Percentiles rank a stretch among this genome's conserved stretches.
Evolutionary conservation across 2,888 invertebrate species (phyloP).

Genomic region (Nomada ferruginata): DNA sequence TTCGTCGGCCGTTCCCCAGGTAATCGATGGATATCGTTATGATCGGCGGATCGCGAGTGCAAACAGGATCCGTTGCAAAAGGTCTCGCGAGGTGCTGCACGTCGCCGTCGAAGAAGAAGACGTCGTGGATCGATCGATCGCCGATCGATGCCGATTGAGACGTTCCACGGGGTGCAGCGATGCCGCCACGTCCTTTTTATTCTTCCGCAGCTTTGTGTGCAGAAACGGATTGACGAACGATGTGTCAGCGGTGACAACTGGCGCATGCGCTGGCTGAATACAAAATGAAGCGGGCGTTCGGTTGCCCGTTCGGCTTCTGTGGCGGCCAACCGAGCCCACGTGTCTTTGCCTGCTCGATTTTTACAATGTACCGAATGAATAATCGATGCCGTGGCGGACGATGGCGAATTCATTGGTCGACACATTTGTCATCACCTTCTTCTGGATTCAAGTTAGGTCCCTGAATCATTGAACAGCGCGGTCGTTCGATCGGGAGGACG

Average conservation of each 20-base stretch:
- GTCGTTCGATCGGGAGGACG: not conserved
- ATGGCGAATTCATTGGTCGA: conserved; percentile 38
- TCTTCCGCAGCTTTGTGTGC: conserved; percentile 79
- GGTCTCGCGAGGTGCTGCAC: conserved; percentile 11
- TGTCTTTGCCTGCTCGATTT: conserved; percentile 48
- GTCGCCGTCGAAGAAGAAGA: conserved; percentile 68
- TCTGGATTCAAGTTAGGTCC: not conserved
- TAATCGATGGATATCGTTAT: not conserved
- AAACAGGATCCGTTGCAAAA: not conserved
- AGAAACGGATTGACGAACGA: conserved; percentile 83
- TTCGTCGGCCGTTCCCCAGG: not conserved
- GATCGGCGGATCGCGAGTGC: not conserved
- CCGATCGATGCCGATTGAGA: conserved; percentile 79
- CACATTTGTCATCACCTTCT: conserved; percentile 52
- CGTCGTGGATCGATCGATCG: conserved; percentile 70
- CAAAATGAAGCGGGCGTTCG: conserved; percentile 79
- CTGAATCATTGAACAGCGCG: not conserved
- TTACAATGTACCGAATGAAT: conserved; percentile 57
- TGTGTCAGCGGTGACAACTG: conserved; percentile 84
- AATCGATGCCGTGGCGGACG: conserved; percentile 46
- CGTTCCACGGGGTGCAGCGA: conserved; percentile 70
- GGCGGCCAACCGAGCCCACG: conserved; percentile 43
- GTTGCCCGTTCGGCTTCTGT: conserved; percentile 57
- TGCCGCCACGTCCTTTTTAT: conserved; percentile 69
- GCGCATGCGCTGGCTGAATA: conserved; percentile 83